Conservation (phyloP, 2,888 invertebrate genomes). For the Eupelmus urozonus region DNA sequence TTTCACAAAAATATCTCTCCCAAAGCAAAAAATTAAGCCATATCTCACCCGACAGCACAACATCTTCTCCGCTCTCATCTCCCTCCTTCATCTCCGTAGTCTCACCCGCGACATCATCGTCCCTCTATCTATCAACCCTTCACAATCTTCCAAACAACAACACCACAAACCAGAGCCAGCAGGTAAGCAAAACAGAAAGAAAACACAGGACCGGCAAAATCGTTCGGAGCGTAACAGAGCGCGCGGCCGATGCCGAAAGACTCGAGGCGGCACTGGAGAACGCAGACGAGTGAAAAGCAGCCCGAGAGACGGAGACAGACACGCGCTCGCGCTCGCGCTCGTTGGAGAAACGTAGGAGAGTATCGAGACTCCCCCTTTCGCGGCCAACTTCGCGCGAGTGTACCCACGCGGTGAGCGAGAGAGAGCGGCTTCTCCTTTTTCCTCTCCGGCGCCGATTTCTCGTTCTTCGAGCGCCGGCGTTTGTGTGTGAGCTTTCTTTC, state of each 20-base stretch:
- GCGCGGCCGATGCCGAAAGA: not conserved
- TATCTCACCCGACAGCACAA: slow-evolving; percentile 22
- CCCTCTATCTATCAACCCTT: not conserved
- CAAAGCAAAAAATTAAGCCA: too few relatives aligned
- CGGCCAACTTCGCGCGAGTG: slow-evolving; percentile 40
- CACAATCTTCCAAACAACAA: too few relatives aligned
- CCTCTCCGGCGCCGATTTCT: too few relatives aligned
- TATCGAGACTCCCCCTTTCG: slow-evolving; percentile 14
- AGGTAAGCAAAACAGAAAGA: not conserved
- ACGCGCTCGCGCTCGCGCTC: too few relatives aligned
- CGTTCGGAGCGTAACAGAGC: not conserved
- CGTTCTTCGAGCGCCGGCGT: too few relatives aligned
- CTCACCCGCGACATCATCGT: slow-evolving; percentile 13
- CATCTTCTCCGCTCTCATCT: not conserved
- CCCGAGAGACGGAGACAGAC: not conserved
- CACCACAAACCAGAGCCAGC: too few relatives aligned
- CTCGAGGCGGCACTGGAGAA: not conserved
- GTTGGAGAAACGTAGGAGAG: not conserved
- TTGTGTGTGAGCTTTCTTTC: too few relatives aligned
- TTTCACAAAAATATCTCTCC: too few relatives aligned
- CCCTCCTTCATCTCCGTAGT: not conserved
- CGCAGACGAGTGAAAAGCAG: slow-evolving; percentile 31
- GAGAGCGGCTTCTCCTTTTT: slow-evolving; percentile 2
- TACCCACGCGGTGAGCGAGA: not conserved
- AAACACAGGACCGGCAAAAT: slow-evolving; percentile 13